Percentiles rank a stretch among this genome's conserved stretches.
phyloP scores from a whole-genome alignment of 1,140 invertebrate species.

The Drosophila burlai region DNA sequence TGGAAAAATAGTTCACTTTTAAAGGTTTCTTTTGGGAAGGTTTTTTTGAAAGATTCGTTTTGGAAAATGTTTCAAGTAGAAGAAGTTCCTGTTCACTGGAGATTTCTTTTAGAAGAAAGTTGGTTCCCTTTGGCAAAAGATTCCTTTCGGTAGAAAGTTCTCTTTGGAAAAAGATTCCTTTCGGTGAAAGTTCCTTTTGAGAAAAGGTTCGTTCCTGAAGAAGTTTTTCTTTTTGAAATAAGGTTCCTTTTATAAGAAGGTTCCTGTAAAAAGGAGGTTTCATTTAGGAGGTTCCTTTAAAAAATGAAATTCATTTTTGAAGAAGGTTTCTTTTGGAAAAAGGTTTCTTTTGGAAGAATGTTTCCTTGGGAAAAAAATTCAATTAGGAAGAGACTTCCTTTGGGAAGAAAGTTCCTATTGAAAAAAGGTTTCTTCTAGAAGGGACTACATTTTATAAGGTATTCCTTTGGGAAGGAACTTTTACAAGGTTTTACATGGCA shows the following conservation, averaged over 20 bases:
- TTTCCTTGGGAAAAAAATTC: neutral
- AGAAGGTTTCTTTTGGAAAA: neutral
- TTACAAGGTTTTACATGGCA: too few species aligned
- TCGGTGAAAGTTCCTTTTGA: neutral
- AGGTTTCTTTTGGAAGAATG: neutral
- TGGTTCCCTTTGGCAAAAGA: neutral
- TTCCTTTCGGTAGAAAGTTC: neutral
- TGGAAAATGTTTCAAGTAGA: too few species aligned
- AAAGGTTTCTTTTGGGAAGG: neutral
- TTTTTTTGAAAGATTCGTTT: neutral
- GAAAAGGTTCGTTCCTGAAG: neutral
- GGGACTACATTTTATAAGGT: neutral
- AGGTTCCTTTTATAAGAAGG: neutral
- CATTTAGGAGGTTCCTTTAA: neutral
- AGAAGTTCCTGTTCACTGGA: too few species aligned
- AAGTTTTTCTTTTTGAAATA: neutral
- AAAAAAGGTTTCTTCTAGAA: neutral
- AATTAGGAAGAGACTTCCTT: neutral
- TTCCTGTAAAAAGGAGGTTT: neutral
- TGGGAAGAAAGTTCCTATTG: neutral
- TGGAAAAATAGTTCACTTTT: neutral
- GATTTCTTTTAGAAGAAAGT: neutral
- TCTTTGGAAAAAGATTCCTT: neutral
- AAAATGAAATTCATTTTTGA: neutral
- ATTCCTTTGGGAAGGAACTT: neutral